phyloP scores from a whole-genome alignment of 2,113 vertebrate genomes.

The Apteryx mantelli region DNA sequence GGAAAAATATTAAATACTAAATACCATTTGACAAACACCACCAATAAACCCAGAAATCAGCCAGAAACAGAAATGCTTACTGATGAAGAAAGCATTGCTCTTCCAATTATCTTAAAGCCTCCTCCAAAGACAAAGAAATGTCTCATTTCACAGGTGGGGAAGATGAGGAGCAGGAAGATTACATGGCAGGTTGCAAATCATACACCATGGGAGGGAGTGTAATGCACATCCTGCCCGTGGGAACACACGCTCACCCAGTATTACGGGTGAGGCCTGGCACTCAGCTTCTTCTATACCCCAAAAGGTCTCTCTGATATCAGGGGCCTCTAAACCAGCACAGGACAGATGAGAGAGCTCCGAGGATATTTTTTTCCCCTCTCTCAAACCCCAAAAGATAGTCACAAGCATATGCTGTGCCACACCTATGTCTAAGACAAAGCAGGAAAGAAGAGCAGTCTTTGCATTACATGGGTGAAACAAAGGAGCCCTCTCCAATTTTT shows the following conservation, averaged over 20 bases:
- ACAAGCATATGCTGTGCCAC: not conserved
- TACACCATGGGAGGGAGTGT: not conserved
- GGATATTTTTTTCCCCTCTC: not conserved
- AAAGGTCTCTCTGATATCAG: not conserved
- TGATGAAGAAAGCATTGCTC: not conserved
- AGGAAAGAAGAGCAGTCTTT: not conserved
- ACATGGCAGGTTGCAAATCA: rapidly evolving
- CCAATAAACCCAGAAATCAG: not conserved
- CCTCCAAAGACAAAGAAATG: not conserved
- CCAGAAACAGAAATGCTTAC: not conserved
- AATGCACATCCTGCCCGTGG: not conserved
- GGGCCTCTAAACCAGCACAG: not conserved
- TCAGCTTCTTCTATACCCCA: not conserved
- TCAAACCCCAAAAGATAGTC: not conserved
- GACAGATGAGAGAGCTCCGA: not conserved
- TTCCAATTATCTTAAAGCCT: not conserved
- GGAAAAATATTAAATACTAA: not conserved
- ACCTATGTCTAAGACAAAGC: not conserved
- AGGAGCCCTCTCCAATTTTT: not conserved
- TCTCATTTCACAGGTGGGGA: not conserved
- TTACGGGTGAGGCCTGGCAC: not conserved
- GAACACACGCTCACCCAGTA: not conserved
- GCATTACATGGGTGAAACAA: not conserved
- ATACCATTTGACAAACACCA: not conserved
- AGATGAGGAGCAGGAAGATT: not conserved